Evolutionary conservation across 2,888 invertebrate species (phyloP).

Genomic region (Boloria selene): DNA sequence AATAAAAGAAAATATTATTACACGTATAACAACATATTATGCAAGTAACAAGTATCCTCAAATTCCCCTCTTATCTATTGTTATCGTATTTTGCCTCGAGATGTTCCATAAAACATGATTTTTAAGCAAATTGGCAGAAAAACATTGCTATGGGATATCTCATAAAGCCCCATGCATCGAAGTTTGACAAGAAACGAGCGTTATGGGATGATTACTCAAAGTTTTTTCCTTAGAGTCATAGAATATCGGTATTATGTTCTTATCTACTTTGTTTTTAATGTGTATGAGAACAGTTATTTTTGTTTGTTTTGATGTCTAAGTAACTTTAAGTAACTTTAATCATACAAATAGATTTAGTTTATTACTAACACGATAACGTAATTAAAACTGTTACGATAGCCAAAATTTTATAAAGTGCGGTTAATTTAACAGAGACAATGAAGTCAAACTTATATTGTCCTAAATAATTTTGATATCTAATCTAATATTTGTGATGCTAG

Average conservation of each 20-base stretch:
- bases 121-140: constrained; percentile 46
- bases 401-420: too few species aligned
- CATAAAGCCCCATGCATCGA: constrained; percentile 56
- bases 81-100: constrained; percentile 15
- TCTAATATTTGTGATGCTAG: too few species aligned
- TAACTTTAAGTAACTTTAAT: too few species aligned
- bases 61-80: constrained; percentile 1
- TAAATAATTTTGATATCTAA: too few species aligned
- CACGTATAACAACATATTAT: too few species aligned
- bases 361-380: too few species aligned
- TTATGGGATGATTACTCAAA: constrained; percentile 71
- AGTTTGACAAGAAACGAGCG: constrained; percentile 76
- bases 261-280: constrained; percentile 25
- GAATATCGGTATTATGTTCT: constrained; percentile 24
- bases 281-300: neutral
- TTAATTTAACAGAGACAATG: too few species aligned
- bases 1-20: too few species aligned
- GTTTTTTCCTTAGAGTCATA: constrained; percentile 44
- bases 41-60: neutral
- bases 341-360: too few species aligned
- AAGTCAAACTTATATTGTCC: too few species aligned
- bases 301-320: too few species aligned
- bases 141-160: constrained; percentile 41
- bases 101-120: constrained; percentile 33
- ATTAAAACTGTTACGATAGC: too few species aligned